Evolutionary conservation across 2,113 vertebrate genomes (phyloP), one percentile per base, ranked within the genome.

Genomic region (Amblyopsis rosae): DNA sequence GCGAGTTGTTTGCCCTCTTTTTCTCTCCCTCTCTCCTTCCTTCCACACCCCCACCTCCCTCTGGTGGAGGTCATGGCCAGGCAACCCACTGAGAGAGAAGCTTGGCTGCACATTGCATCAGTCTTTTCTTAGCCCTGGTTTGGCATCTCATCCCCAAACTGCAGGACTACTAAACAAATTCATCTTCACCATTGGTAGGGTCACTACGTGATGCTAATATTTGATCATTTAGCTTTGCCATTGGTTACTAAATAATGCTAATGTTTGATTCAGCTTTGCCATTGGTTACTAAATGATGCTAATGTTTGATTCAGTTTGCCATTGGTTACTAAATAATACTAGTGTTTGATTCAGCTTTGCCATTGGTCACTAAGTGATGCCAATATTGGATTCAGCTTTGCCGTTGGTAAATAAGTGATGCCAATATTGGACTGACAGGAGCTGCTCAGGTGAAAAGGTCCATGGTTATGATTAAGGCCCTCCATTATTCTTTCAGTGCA

Each of bases 61-160:
- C 8, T 3, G 60, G 66, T 26, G 46, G 32, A 48, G 70, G 70
- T 69, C 66, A 65, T 35, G 65, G 59, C 63, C 15, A 32, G 56
- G 47, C 32, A 57, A 59, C 56, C 71, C 47, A 63, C 67, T 8
- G 59, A 79, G 70, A 75, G 70, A 51, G 73, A 69, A 62, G 72
- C 62, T 61, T 58, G 10, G 59, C 49, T 45, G 60, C 15, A 67
- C 67, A 71, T 71, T 60, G 41, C 67, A 70, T 67, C 68, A 67
- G 65, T 50, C 59, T 53, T 41, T 26, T 54, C 26, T 46, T 54
- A 58, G 67, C 17, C 57, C 48, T 48, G 50, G 10, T 17, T 51
- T 72, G 46, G 15, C 49, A 35, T 35, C 48, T 55, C 45, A 58
- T 56, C 50, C 57, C n/a, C 16, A 7, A 55, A 16, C 17, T 54